Percentiles rank a stretch among this genome's conserved stretches.
Evolutionary conservation across 1,140 invertebrate species (phyloP).

Genomic region (Rhynchophorus ferrugineus): DNA sequence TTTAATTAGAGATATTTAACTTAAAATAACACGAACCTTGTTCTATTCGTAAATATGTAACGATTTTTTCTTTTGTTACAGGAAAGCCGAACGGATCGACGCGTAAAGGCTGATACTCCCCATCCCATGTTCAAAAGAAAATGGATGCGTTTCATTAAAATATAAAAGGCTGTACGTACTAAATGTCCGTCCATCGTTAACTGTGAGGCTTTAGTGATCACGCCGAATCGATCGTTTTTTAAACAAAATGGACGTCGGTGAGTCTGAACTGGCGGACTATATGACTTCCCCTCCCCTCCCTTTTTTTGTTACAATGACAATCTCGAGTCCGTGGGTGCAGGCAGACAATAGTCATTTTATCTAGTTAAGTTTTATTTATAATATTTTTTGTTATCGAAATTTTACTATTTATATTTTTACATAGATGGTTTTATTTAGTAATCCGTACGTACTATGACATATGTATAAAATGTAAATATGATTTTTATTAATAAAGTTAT

Average conservation of each 20-base stretch:
- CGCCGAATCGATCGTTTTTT: background rate
- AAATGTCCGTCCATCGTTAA: background rate
- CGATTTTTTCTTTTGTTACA: conserved; percentile 32
- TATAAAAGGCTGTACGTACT: background rate
- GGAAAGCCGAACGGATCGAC: conserved; percentile 29
- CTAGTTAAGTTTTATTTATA: conserved; percentile 30
- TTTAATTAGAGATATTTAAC: too few relatives aligned
- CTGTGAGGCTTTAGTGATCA: background rate
- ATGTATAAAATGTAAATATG: conserved; percentile 34
- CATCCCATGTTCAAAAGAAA: background rate
- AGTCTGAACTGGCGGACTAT: background rate
- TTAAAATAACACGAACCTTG: too few relatives aligned
- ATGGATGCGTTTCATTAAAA: background rate
- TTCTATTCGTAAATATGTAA: too few relatives aligned
- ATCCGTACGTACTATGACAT: conserved; percentile 22
- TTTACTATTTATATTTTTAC: conserved; percentile 28
- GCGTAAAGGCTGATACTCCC: conserved; percentile 29
- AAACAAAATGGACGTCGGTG: background rate
- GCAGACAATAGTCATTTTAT: conserved; percentile 12
- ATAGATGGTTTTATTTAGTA: conserved; percentile 28
- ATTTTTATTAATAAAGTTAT: conserved; percentile 9
- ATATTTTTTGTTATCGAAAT: conserved; percentile 28
- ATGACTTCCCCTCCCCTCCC: too few relatives aligned
- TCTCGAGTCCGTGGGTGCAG: background rate
- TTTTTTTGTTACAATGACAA: too few relatives aligned